Evolutionary conservation across 1,140 invertebrate species (phyloP).

Genomic region (Acyrthosiphon pisum): DNA sequence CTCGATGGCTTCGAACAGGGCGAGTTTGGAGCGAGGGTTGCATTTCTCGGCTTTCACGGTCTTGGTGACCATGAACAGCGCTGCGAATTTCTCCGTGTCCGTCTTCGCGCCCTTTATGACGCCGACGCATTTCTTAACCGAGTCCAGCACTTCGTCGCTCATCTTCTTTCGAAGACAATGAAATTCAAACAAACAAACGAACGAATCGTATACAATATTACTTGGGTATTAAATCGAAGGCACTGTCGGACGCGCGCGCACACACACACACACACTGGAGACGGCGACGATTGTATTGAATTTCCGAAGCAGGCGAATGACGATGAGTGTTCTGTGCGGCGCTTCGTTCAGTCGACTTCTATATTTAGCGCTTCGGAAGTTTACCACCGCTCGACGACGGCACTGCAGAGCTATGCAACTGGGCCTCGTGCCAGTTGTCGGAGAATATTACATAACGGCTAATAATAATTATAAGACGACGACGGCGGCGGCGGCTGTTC

Average conservation of each 20-base stretch:
- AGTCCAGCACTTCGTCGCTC: constrained; percentile 71
- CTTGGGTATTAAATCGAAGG: not conserved
- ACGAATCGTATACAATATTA: not conserved
- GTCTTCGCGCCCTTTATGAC: constrained; percentile 78
- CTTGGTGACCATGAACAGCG: constrained; percentile 88
- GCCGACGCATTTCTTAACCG: constrained; percentile 80
- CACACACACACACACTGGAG: not conserved
- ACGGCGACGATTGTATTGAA: constrained; percentile 31
- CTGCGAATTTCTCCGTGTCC: constrained; percentile 91
- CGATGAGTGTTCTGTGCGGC: not conserved
- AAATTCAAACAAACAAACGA: not conserved
- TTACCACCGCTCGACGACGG: not conserved
- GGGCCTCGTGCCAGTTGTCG: not conserved
- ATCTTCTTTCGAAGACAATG: constrained; percentile 23
- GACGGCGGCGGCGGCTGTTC: not conserved
- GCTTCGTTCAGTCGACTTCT: not conserved
- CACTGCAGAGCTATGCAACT: not conserved
- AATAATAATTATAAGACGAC: constrained; percentile 5
- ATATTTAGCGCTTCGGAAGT: constrained; percentile 16
- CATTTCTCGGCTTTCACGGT: constrained; percentile 82
- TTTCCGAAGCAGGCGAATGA: not conserved
- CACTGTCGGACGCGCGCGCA: no score
- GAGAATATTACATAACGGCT: constrained; percentile 29
- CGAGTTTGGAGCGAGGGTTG: constrained; percentile 72
- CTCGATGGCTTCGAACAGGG: constrained; percentile 88